Base-by-base conservation (phyloP, 1,140 invertebrate genomes). In the Vanessa tameamea region DNA sequence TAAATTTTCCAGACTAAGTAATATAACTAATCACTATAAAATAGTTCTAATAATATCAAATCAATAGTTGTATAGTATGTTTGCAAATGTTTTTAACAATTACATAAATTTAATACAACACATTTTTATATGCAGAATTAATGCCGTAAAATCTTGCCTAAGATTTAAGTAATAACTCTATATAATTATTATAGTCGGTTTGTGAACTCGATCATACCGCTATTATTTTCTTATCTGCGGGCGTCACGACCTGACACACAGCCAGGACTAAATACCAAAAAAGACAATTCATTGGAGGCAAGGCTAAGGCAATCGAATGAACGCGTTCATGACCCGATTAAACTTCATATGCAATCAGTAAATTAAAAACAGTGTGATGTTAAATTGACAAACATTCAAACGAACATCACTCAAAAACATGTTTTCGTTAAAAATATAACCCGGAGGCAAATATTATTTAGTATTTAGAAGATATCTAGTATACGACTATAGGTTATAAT, bases 1-100 rank as follows among this genome's bases (percentile, higher is more conserved):
- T 37, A 61, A 61, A 61, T 15, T 15, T 13, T 61, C 14, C 23
- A 59, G 12, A 23, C 23, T 61, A 43, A 61, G 57, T n/a, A 23
- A 20, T 57, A 57, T 23, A 16, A 57, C 53, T 57, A 57, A 57
- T 57, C 20, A 57, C 53, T 57, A 23, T 57, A 57, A 57, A 57
- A 57, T 13, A 57, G 20, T 57, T 57, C 13, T 57, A 57, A 26
- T 57, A 23, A 57, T 23, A 57, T 57, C 53, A 57, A 43, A 57
- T 23, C 11, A 57, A 26, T 20, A 57, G 53, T 23, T 8, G 53
- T 57, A 23, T 57, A 61, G 20, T 31, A 13, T 3, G 31, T 26
- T 26, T 12, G 23, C 2, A 12, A 26, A 9, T 59, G 55, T 26
- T 59, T 31, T 11, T 26, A 59, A 59, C 23, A 13, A 26, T 59